phyloP scores from a whole-genome alignment of 2,888 invertebrate species.

The Oscheius sp. region DNA sequence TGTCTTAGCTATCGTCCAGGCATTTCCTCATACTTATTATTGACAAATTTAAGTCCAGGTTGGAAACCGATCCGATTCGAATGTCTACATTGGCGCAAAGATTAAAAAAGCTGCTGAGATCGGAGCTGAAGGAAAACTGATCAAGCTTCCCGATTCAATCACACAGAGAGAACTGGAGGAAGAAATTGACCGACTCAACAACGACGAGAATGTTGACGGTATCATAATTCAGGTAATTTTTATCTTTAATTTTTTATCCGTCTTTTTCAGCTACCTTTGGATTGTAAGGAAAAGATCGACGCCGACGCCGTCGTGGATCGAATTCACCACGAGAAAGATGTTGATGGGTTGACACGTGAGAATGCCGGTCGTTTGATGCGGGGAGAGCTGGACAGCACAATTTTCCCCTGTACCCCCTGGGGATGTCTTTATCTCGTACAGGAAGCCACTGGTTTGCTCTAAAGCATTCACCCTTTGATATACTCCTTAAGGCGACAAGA shows the following conservation, averaged over 20 bases:
- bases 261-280: conserved; percentile 81
- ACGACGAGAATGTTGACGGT: conserved; percentile 81
- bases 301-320: conserved; percentile 81
- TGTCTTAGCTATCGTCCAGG: conserved; percentile 86
- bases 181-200: conserved; percentile 83
- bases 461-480: background rate
- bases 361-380: conserved; percentile 93
- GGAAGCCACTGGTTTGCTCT: conserved; percentile 71
- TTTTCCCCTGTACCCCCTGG: conserved; percentile 94
- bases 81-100: conserved; percentile 97
- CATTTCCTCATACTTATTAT: conserved; percentile 53
- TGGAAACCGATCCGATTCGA: conserved; percentile 94
- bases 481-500: conserved; percentile 53
- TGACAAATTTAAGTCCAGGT: conserved; percentile 79
- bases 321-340: conserved; percentile 80
- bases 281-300: conserved; percentile 85
- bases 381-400: conserved; percentile 83
- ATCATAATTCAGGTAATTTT: conserved; percentile 73
- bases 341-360: conserved; percentile 77
- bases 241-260: background rate
- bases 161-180: conserved; percentile 79
- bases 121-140: conserved; percentile 81
- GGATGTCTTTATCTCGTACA: conserved; percentile 93
- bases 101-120: conserved; percentile 90
- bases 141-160: conserved; percentile 84